Evolutionary conservation across 1,140 invertebrate species (phyloP).

Genomic region (Saxidomus purpurata): DNA sequence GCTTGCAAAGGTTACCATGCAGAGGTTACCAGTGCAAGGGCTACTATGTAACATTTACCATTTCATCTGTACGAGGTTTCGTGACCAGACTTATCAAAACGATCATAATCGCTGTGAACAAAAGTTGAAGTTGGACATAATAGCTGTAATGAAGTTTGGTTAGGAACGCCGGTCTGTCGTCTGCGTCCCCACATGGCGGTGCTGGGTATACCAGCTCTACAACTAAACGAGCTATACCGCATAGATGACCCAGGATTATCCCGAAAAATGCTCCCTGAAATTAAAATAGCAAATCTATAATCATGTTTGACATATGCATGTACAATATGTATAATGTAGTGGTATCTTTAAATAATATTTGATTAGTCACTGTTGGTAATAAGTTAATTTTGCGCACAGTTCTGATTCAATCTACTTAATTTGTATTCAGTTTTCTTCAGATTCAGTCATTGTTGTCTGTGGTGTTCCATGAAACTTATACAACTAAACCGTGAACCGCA

Average conservation of each 20-base stretch:
- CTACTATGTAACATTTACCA: not conserved
- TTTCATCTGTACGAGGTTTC: slow-evolving; percentile 30
- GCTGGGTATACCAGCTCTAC: slow-evolving; percentile 59
- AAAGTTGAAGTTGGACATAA: slow-evolving; percentile 32
- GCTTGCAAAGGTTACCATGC: no score
- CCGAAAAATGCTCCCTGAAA: slow-evolving; percentile 62
- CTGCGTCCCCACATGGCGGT: slow-evolving; percentile 57
- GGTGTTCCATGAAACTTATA: no score
- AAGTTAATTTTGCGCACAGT: no score
- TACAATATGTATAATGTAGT: no score
- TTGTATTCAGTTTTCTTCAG: no score
- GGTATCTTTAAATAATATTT: no score
- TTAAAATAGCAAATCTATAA: not conserved
- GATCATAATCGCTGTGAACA: slow-evolving; percentile 50
- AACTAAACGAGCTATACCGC: slow-evolving; percentile 48
- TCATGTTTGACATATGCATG: no score
- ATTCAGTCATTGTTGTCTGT: no score
- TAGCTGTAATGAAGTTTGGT: slow-evolving; percentile 51
- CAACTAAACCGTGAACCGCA: no score
- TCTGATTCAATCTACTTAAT: no score
- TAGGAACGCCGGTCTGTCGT: slow-evolving; percentile 35
- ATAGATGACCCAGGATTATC: slow-evolving; percentile 31
- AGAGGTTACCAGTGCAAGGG: no score
- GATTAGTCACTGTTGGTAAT: no score
- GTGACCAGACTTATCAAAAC: slow-evolving; percentile 37